Evolutionary conservation across 2,797 vertebrate species (phyloP), one percentile per base, ranked within the genome.

Genomic region (Gadopsis bispinosus): DNA sequence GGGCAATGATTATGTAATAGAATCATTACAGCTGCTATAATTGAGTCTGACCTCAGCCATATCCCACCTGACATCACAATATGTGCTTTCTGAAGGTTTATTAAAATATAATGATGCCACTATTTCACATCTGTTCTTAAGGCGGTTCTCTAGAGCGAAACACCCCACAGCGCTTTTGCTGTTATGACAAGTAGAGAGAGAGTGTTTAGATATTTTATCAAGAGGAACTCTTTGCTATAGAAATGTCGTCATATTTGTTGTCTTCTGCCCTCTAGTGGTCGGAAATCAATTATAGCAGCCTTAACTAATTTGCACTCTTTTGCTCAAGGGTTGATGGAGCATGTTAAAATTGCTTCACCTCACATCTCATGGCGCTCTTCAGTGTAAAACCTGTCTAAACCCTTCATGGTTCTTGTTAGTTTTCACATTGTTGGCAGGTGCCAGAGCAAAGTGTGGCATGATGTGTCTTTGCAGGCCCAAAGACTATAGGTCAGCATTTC

Each of bases 221-320:
- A 60, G 26, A 63, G 22, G 12, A 67, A 22, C 2, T 9, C 3
- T 54, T 51, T 65, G 29, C 6, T 20, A 75, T 13, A 33, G 11
- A 51, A 26, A 5, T 64, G 19, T 56, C 31, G 1, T 50, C 4
- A 5, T 64, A 3, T 41, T 7, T 22, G 45, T 3, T 41, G 47
- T 71, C 39, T 64, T 71, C 45, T 77, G 55, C 60, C 75, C 10
- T 68, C 61, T 73, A 51, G 47, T 76, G 67, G 64, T 82, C 22
- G 69, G 54, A 83, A 82, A 73, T 72, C 41, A 35, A 9, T 48
- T 20, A 35, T 31, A 61, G 60, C 78, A 80, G 80, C 71, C 8
- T 41, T 71, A 35, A 64, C 7, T 53, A 1, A 47, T 39, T 58
- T 73, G 56, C 59, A 78, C 60, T 69, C 75, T 22, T 31, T 50